Conservation (phyloP, 2,888 invertebrate species). For the Trichogramma dendrolimi region DNA sequence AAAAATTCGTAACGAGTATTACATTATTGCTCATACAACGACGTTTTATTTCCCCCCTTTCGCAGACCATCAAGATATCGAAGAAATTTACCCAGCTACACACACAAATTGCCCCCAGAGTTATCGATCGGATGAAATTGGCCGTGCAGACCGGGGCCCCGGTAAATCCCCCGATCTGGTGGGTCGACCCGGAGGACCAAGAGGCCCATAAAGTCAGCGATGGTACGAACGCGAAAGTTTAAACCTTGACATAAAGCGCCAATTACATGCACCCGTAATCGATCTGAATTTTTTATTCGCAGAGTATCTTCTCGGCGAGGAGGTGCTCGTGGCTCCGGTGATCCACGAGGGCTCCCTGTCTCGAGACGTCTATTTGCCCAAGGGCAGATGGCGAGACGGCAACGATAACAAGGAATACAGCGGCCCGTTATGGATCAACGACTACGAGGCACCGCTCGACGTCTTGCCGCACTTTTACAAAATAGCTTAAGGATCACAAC, state of each 20-base stretch:
- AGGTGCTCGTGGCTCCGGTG: conserved; percentile 75
- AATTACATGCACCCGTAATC: no score
- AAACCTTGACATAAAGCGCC: no score
- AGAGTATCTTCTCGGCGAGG: conserved; percentile 78
- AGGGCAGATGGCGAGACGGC: conserved; percentile 69
- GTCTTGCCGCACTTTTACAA: conserved; percentile 65
- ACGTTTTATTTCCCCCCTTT: not conserved
- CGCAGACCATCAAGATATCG: conserved; percentile 61
- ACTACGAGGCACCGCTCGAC: conserved; percentile 66
- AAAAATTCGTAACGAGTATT: not conserved
- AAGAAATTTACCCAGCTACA: conserved; percentile 65
- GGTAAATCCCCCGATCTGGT: conserved; percentile 78
- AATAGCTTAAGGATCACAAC: not conserved
- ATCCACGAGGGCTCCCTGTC: conserved; percentile 59
- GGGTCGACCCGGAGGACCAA: conserved; percentile 66
- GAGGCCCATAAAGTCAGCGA: conserved; percentile 54
- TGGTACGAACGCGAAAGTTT: conserved; percentile 32
- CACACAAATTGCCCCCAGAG: conserved; percentile 56
- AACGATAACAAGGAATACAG: conserved; percentile 45
- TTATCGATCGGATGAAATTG: conserved; percentile 60
- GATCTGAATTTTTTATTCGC: no score
- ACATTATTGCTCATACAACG: not conserved
- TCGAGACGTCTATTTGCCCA: conserved; percentile 73
- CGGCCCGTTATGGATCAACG: conserved; percentile 61
- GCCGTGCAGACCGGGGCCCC: conserved; percentile 62